Evolutionary conservation across 2,888 invertebrate genomes (phyloP), one percentile per base, ranked within the genome.

Genomic region (Lepidonotus clava): DNA sequence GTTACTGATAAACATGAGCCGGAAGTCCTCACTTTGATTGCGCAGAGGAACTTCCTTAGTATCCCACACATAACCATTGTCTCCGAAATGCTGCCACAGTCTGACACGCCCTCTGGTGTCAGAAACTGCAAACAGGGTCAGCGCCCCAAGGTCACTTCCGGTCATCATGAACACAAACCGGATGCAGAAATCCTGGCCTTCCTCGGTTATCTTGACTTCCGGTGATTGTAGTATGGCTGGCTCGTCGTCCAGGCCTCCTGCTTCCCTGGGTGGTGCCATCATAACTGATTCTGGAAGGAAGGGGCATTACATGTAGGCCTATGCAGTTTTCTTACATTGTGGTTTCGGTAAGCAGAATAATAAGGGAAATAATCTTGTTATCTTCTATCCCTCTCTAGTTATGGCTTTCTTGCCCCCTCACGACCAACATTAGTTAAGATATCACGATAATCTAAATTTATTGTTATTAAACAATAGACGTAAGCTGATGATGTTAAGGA

Each of bases 81-180:
- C 56, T 56, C 56, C 56, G n/a, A n/a, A 56, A 56, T 56, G 56
- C 56, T 56, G 56, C 56, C 56, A 56, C 56, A 56, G 56, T 18
- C 56, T 11, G 18, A 56, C n/a, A 5, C 56, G 56, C n/a, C 5
- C 56, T 24, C 24, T n/a, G 56, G 11, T n/a, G 11, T 11, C n/a
- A n/a, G 8, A 56, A n/a, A 18, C 56, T 5, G 24, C 56, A n/a
- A 56, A 56, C 18, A 56, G 24, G 56, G 56, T 56, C 56, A 56
- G 56, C 56, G 56, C n/a, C n/a, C 56, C 56, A 5, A 56, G 56
- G 56, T 56, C 56, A 56, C 56, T 56, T 56, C 56, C 56, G 56
- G 56, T 56, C 56, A 56, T 56, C 56, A 56, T 56, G 56, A 18
- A 56, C 14, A 56, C 56, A n/a, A 56, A 56, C 56, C 56, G 56